A percentile compares a stretch with the other conserved stretches of the same genome.
Conservation (phyloP, 2,113 vertebrate genomes). For the Neogale vison region DNA sequence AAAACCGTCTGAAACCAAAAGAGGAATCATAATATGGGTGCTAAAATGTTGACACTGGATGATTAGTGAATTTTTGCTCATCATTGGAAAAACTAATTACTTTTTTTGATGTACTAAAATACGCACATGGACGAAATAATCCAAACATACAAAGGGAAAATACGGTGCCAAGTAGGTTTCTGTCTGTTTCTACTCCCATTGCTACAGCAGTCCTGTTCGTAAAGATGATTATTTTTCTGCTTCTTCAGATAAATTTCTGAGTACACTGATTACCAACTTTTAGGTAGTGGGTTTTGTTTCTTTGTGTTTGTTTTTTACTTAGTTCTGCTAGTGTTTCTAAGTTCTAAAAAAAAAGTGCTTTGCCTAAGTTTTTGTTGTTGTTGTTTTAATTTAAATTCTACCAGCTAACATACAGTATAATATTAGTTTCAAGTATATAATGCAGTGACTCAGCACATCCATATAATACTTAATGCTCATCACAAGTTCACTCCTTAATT, state of each 20-base stretch:
- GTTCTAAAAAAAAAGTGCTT: background rate
- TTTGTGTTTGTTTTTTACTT: background rate
- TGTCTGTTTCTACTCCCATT: too few relatives aligned
- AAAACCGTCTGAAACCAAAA: slow-evolving; percentile 23
- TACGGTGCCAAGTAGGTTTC: background rate
- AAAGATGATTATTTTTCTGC: background rate
- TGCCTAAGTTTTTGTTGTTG: background rate
- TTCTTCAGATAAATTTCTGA: background rate
- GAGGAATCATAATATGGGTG: background rate
- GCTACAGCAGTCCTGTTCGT: background rate
- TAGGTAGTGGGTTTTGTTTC: background rate
- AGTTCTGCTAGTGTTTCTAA: background rate
- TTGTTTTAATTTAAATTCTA: background rate
- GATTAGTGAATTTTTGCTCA: background rate
- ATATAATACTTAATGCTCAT: background rate
- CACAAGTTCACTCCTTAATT: background rate
- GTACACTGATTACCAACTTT: background rate
- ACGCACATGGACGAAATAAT: background rate
- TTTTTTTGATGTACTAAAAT: background rate
- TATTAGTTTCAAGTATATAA: background rate
- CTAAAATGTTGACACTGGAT: background rate
- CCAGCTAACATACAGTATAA: background rate
- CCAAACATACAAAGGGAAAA: background rate
- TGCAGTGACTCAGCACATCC: background rate
- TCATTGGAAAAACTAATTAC: background rate